Evolutionary conservation across 1,140 invertebrate species (phyloP).

Genomic region (Psilanteris sp.): DNA sequence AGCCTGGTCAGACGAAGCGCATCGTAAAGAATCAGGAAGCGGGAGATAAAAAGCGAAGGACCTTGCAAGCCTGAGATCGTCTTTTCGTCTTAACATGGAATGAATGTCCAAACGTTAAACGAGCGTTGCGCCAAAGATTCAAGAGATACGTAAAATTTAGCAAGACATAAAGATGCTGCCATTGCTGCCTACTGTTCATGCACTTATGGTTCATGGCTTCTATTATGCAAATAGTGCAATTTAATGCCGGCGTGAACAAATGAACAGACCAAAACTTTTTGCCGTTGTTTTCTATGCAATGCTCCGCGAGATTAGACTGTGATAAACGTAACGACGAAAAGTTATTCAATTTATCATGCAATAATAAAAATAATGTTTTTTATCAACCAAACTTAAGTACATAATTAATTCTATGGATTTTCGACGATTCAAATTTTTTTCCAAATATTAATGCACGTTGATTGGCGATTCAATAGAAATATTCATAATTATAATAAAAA

Average conservation of each 20-base stretch:
- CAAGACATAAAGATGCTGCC: slow-evolving; percentile 48
- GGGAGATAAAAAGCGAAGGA: slow-evolving; percentile 62
- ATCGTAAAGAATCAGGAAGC: slow-evolving; percentile 57
- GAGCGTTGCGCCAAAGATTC: slow-evolving; percentile 40
- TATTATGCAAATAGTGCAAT: slow-evolving; percentile 47
- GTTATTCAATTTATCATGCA: slow-evolving; percentile 10
- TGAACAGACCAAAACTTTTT: slow-evolving; percentile 34
- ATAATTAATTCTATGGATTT: too few relatives aligned
- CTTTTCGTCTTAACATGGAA: slow-evolving; percentile 39
- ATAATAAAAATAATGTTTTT: slow-evolving; percentile 18
- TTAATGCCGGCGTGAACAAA: slow-evolving; percentile 27
- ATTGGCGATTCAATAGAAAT: slow-evolving; percentile 15
- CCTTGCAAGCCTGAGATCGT: slow-evolving; percentile 54
- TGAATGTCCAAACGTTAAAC: slow-evolving; percentile 56
- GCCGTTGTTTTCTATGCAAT: too few relatives aligned
- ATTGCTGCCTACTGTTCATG: slow-evolving; percentile 13
- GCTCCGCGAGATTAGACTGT: too few relatives aligned
- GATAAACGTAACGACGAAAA: too few relatives aligned
- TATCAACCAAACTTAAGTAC: too few relatives aligned
- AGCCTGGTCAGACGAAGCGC: slow-evolving; percentile 56
- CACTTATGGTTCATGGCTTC: slow-evolving; percentile 1
- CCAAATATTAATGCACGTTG: too few relatives aligned
- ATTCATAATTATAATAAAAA: slow-evolving; percentile 6
- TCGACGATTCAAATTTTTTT: too few relatives aligned
- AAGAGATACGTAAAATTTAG: slow-evolving; percentile 49